A percentile compares a stretch with the other conserved stretches of the same genome.
Conservation (phyloP, 1,140 invertebrate species). For the Schlechtendalia chinensis region DNA sequence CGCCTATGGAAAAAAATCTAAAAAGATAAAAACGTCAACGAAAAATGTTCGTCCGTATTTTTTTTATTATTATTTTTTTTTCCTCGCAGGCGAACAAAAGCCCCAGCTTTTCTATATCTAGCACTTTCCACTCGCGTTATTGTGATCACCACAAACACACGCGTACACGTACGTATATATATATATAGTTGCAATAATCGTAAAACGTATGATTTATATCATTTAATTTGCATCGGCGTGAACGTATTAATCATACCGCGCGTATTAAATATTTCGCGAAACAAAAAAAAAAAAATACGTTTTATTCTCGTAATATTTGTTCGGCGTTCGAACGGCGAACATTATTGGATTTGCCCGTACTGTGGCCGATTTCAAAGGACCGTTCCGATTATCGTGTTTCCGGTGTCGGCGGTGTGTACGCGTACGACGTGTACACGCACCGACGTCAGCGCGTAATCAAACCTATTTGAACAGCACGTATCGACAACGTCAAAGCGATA, state of each 20-base stretch:
- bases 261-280: not conserved
- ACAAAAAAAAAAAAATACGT: not conserved
- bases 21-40: conserved; percentile 37
- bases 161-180: too few species aligned
- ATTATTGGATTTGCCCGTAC: not conserved
- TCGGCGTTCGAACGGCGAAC: not conserved
- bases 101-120: not conserved
- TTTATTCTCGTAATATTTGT: conserved; percentile 22
- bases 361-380: not conserved
- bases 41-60: conserved; percentile 25
- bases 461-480: not conserved
- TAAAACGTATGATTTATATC: conserved; percentile 39
- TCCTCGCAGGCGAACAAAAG: not conserved
- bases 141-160: not conserved
- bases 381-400: too few species aligned
- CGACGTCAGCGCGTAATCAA: not conserved
- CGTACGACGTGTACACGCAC: not conserved
- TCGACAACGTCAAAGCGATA: too few species aligned
- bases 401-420: too few species aligned
- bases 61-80: not conserved
- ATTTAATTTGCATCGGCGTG: not conserved
- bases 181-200: not conserved
- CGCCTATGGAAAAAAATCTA: conserved; percentile 15
- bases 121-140: not conserved
- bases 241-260: too few species aligned